Evolutionary conservation across 2,113 vertebrate species (phyloP).

Genomic region (Chionomys nivalis): DNA sequence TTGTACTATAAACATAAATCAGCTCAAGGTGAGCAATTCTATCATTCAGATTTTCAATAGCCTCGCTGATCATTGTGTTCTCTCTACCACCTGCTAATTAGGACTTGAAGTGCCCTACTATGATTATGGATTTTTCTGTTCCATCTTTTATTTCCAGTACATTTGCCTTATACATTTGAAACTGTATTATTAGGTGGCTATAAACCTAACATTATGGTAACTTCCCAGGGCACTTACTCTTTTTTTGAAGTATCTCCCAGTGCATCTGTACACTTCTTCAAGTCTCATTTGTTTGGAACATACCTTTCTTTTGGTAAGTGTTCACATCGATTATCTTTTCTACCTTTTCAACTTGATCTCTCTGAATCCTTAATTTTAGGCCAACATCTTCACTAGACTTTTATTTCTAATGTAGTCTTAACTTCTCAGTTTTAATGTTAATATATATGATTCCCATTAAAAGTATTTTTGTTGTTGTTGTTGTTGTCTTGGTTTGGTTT

Average conservation of each 20-base stretch:
- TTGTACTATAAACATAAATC: conserved; percentile 34
- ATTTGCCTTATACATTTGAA: conserved; percentile 48
- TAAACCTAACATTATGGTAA: background rate
- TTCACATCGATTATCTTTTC: background rate
- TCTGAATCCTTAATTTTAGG: background rate
- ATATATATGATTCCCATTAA: background rate
- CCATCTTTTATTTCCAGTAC: background rate
- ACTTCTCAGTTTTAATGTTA: conserved; percentile 22
- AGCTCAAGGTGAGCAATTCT: background rate
- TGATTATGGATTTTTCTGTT: background rate
- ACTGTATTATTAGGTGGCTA: background rate
- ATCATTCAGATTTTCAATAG: background rate
- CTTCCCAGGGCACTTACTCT: background rate
- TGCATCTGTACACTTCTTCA: background rate
- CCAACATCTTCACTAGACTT: background rate
- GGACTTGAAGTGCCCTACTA: background rate
- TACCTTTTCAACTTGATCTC: background rate
- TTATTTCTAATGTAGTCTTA: background rate
- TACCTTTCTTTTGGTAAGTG: background rate
- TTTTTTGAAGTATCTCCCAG: background rate
- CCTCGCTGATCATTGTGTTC: background rate
- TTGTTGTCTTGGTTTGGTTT: background rate
- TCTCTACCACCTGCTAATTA: background rate
- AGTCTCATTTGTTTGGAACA: background rate
- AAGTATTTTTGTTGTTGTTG: background rate